Percentiles rank a stretch among this genome's conserved stretches.
phyloP scores from a whole-genome alignment of 1,140 invertebrate genomes.

The Aphidius ervi region DNA sequence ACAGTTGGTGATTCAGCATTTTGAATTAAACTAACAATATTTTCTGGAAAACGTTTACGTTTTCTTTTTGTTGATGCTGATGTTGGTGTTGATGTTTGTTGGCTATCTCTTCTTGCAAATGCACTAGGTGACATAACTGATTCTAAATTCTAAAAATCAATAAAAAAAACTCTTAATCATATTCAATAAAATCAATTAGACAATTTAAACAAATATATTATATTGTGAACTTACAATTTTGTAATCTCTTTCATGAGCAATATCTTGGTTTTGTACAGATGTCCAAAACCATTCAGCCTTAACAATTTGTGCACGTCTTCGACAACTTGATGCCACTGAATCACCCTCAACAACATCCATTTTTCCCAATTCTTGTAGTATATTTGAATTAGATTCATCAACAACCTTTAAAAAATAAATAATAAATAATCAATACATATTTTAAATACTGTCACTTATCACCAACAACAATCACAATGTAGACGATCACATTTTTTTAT shows the following conservation, averaged over 20 bases:
- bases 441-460: not conserved
- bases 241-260: constrained; percentile 85
- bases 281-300: constrained; percentile 97
- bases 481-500: not conserved
- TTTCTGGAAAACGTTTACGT: constrained; percentile 67
- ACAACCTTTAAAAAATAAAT: constrained; percentile 61
- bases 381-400: constrained; percentile 69
- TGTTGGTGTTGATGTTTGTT: constrained; percentile 50
- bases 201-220: constrained; percentile 14
- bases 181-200: constrained; percentile 9
- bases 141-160: constrained; percentile 57
- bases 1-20: constrained; percentile 57
- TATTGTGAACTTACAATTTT: constrained; percentile 59
- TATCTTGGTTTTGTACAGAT: constrained; percentile 91
- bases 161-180: not conserved
- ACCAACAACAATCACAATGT: not conserved
- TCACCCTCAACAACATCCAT: constrained; percentile 15
- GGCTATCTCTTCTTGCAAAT: constrained; percentile 42
- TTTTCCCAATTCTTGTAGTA: constrained; percentile 61
- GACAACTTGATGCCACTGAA: no score
- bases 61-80: constrained; percentile 59
- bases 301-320: constrained; percentile 63
- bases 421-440: not conserved
- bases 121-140: constrained; percentile 56
- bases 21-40: constrained; percentile 55